phyloP scores from a whole-genome alignment of 2,113 vertebrate genomes.

The Dunckerocampus dactyliophorus region DNA sequence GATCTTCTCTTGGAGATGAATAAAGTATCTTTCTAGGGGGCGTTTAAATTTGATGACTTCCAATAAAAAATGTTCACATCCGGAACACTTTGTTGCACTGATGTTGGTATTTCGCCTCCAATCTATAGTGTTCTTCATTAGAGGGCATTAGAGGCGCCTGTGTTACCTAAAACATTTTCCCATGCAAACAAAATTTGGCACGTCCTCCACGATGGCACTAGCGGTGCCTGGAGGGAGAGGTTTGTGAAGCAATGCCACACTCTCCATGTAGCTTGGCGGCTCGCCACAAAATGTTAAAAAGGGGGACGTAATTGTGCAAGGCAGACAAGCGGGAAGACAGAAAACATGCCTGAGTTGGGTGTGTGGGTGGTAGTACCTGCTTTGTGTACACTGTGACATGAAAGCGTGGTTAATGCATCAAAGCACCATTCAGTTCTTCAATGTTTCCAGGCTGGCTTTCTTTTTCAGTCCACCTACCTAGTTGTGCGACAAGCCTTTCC shows the following conservation, averaged over 20 bases:
- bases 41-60: too few species aligned
- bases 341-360: constrained; percentile 14
- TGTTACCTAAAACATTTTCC: not conserved
- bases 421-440: not conserved
- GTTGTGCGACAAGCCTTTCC: not conserved
- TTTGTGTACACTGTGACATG: constrained; percentile 11
- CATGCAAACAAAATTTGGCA: not conserved
- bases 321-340: constrained; percentile 9
- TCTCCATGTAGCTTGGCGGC: not conserved
- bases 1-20: too few species aligned
- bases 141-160: not conserved
- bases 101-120: not conserved
- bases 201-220: not conserved
- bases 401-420: not conserved
- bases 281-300: constrained; percentile 12
- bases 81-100: not conserved
- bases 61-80: not conserved
- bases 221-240: not conserved
- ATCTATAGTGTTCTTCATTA: not conserved
- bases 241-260: constrained; percentile 5
- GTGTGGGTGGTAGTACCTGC: constrained; percentile 27
- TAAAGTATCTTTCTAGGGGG: too few species aligned
- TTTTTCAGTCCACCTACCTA: not conserved
- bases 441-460: constrained; percentile 19
- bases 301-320: constrained; percentile 5